Evolutionary conservation across 2,797 vertebrate species (phyloP).

Genomic region (Threskiornis aethiopicus): DNA sequence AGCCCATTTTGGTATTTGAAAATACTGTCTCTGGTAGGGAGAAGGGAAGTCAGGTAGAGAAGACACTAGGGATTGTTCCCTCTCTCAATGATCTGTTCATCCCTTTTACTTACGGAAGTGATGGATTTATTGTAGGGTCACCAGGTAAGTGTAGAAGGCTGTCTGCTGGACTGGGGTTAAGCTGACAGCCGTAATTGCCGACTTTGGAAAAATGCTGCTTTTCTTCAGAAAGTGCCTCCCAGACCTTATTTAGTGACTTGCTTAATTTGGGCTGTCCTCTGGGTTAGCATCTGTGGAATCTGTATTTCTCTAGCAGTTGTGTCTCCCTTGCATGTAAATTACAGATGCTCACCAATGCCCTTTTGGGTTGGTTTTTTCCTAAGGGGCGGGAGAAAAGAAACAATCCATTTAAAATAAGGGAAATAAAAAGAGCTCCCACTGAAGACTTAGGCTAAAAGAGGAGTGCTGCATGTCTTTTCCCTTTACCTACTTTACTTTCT

Average conservation of each 20-base stretch:
- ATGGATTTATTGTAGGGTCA: neutral
- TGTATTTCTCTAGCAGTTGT: slow-evolving; percentile 45
- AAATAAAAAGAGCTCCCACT: neutral
- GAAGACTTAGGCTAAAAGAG: neutral
- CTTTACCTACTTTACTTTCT: neutral
- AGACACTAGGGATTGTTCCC: neutral
- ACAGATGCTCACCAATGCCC: slow-evolving; percentile 49
- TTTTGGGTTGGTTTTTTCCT: slow-evolving; percentile 12
- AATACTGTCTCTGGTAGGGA: neutral
- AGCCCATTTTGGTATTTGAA: neutral
- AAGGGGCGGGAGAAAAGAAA: neutral
- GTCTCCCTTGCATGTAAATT: slow-evolving; percentile 24
- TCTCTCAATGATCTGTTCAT: neutral
- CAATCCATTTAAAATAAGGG: neutral
- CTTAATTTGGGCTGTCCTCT: slow-evolving; percentile 55
- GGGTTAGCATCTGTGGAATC: slow-evolving; percentile 65
- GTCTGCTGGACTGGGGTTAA: neutral
- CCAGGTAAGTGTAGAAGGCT: neutral
- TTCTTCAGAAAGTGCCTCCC: slow-evolving; percentile 29
- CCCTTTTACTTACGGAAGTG: neutral
- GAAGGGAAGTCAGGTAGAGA: neutral
- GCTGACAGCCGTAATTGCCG: neutral
- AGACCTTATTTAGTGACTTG: slow-evolving; percentile 65
- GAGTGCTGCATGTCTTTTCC: neutral
- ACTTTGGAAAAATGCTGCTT: slow-evolving; percentile 4